phyloP scores from a whole-genome alignment of 2,888 invertebrate genomes.

The Eudasyphora cyanicolor region DNA sequence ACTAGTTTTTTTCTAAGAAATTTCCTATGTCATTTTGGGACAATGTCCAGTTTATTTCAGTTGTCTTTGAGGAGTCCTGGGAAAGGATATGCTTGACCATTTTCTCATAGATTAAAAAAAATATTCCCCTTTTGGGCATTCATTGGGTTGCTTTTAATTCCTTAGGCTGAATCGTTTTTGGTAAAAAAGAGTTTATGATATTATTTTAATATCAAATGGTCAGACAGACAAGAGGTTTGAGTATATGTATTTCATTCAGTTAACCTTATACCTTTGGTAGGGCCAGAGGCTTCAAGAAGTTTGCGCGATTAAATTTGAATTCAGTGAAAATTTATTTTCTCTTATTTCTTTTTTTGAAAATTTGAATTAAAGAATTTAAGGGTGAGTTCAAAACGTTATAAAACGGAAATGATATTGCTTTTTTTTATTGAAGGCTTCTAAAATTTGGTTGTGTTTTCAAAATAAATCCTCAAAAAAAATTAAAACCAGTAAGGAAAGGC shows the following conservation, averaged over 20 bases:
- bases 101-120: background rate
- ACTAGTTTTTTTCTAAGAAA: slow-evolving; percentile 12
- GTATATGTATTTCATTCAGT: background rate
- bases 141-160: background rate
- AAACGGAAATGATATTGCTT: too few species aligned
- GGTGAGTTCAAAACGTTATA: background rate
- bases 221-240: too few species aligned
- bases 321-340: background rate
- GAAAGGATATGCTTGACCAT: background rate
- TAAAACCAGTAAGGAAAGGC: too few species aligned
- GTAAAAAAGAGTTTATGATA: background rate
- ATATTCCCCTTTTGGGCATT: background rate
- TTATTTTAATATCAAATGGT: background rate
- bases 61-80: background rate
- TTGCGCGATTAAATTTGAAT: background rate
- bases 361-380: background rate
- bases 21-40: background rate
- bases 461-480: too few species aligned
- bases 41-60: too few species aligned
- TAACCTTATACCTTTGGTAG: background rate
- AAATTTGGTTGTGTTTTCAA: too few species aligned
- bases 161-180: background rate
- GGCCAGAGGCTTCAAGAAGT: background rate
- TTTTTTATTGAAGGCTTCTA: too few species aligned
- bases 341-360: background rate